Percentiles rank a stretch among this genome's conserved stretches.
phyloP scores from a whole-genome alignment of 2,888 invertebrate genomes.

The Platycnemis pennipes region DNA sequence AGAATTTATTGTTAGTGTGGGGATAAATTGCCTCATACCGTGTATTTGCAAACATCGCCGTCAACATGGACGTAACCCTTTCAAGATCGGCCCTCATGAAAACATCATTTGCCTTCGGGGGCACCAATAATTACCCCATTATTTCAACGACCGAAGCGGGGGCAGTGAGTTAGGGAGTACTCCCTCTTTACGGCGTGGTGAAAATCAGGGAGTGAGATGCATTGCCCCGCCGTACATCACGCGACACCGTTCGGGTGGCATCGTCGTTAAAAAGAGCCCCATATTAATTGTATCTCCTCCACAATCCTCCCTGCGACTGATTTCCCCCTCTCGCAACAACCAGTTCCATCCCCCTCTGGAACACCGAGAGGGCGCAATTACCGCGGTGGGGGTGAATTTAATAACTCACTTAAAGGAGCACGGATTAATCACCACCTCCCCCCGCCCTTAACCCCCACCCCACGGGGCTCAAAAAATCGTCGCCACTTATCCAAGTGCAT shows the following conservation, averaged over 20 bases:
- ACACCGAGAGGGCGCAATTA: background rate
- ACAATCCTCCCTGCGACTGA: background rate
- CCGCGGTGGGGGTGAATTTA: background rate
- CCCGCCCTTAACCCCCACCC: background rate
- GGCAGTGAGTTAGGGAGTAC: background rate
- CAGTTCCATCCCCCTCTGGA: too few species aligned
- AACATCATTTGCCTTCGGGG: background rate
- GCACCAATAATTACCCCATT: background rate
- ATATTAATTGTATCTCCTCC: background rate
- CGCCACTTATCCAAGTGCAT: background rate
- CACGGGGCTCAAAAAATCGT: too few species aligned
- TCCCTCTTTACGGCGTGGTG: background rate
- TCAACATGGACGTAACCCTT: background rate
- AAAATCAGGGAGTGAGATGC: background rate
- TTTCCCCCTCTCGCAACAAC: too few species aligned
- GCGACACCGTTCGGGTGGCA: background rate
- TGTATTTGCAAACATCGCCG: background rate
- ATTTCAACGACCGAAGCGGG: background rate
- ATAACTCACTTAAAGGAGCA: conserved; percentile 2
- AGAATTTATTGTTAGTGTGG: too few species aligned
- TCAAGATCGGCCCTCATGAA: background rate
- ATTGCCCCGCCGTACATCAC: background rate
- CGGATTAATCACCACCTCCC: background rate
- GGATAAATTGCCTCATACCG: background rate
- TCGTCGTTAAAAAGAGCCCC: background rate